phyloP scores from a whole-genome alignment of 2,113 vertebrate genomes.

The Eulacestoma nigropectus region DNA sequence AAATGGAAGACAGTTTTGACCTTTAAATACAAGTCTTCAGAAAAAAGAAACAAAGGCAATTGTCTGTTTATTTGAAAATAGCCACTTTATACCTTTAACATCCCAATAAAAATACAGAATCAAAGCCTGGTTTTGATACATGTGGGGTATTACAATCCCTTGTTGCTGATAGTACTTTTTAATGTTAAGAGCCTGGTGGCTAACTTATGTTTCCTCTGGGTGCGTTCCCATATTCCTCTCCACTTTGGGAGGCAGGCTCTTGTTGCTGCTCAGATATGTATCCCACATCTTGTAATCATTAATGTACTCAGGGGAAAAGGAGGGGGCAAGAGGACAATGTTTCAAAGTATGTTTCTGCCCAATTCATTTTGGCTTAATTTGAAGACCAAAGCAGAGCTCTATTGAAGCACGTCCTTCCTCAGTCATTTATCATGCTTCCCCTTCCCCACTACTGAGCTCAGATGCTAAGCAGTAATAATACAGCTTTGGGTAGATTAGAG shows the following conservation, averaged over 20 bases:
- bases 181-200: constrained; percentile 47
- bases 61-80: neutral
- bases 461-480: constrained; percentile 3
- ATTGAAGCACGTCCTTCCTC: constrained; percentile 37
- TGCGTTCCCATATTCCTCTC: constrained; percentile 18
- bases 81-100: neutral
- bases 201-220: constrained; percentile 56
- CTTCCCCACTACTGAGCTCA: neutral
- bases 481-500: neutral
- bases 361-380: constrained; percentile 65
- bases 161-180: constrained; percentile 35
- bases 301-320: constrained; percentile 43
- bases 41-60: neutral
- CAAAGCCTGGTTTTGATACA: neutral
- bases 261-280: constrained; percentile 36
- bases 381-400: constrained; percentile 58
- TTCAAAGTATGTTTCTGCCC: constrained; percentile 68
- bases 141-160: neutral
- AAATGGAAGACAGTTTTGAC: neutral
- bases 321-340: constrained; percentile 55
- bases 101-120: constrained; percentile 12
- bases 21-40: neutral
- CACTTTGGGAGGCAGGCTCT: constrained; percentile 18
- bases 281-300: constrained; percentile 69
- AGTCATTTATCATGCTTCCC: constrained; percentile 47